Conservation (phyloP, 2,113 vertebrate genomes). For the zebrafish (Danio rerio) region GRCz12tu NC_133198.1:31915501-31916000, state of each 20-base stretch:
- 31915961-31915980: neutral
- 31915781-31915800: slow-evolving; percentile 46
- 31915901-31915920: neutral
- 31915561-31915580: slow-evolving; percentile 97
- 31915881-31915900: slow-evolving; percentile 35
- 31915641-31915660: slow-evolving; percentile 49
- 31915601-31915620: slow-evolving; percentile 31
- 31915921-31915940: slow-evolving; percentile 32
- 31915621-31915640: slow-evolving; percentile 34
- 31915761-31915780: slow-evolving; percentile 48
- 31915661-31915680: slow-evolving; percentile 42
- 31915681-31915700: slow-evolving; percentile 30
- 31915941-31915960: slow-evolving; percentile 32
- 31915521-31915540: slow-evolving; percentile 99
- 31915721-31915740: slow-evolving; percentile 48
- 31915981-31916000: slow-evolving; percentile 11
- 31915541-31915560: slow-evolving; percentile 98
- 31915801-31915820: slow-evolving; percentile 70
- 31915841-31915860: slow-evolving; percentile 60
- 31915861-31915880: slow-evolving; percentile 22
- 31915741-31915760: slow-evolving; percentile 60
- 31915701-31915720: slow-evolving; percentile 33
- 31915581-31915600: slow-evolving; percentile 53
- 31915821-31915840: slow-evolving; percentile 60
- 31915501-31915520: slow-evolving; percentile 99